Evolutionary conservation across 2,888 invertebrate genomes (phyloP), one percentile per base, ranked within the genome.

Genomic region (Pandemis cinnamomeana): DNA sequence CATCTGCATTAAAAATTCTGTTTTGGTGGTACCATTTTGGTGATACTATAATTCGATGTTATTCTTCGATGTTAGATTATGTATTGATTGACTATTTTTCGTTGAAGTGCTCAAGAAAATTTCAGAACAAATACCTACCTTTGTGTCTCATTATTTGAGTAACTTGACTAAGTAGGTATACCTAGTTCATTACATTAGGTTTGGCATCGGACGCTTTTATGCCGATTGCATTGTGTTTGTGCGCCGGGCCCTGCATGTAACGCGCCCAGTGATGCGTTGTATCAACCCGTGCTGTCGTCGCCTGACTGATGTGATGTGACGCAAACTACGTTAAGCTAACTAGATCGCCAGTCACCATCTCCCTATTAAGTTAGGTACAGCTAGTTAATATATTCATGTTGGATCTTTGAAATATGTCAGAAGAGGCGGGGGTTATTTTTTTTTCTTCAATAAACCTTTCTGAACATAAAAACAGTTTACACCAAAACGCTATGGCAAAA

Each of bases 131-230:
- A 44, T 44, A 44, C 8, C 46, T 51, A 51, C 13, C 5, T 6
- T 13, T 51, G 48, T 36, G 4, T 36, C 27, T 36, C 4, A 51
- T 51, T 46, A 46, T 11, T 46, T 10, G 10, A 6, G 48, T 4
- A n/a, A 6, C n/a, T n/a, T n/a, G 51, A 36, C 27, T 36, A 36
- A 36, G 51, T n/a, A n/a, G n/a, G n/a, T 6, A 51, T 55, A 20
- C 55, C n/a, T 55, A 55, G 20, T 55, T 55, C 8, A 55, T 53
- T 72, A 36, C 61, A 67, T 60, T 48, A 67, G 71, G 44, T 42
- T 53, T 67, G 67, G 67, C 61, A 72, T 20, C 61, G 36, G 71
- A 67, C 51, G 44, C 67, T 53, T 53, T 61, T 44, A 62, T 72
- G 61, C 61, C 62, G 67, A 72, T 72, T 44, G 51, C 53, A 42